A percentile compares a stretch with the other conserved stretches of the same genome.
Evolutionary conservation across 2,888 invertebrate species (phyloP).

Genomic region (Sipha maydis): DNA sequence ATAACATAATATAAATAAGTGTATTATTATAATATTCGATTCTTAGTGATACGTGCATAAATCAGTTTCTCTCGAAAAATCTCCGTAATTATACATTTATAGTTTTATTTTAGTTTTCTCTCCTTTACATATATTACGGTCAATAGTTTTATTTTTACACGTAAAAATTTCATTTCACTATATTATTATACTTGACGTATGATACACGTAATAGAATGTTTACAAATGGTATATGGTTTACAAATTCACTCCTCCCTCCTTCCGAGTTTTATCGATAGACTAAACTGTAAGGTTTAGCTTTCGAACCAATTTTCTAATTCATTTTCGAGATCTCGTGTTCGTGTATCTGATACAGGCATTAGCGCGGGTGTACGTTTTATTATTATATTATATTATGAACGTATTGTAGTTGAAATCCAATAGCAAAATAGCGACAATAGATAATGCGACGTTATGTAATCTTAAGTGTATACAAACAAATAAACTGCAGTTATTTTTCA

Average conservation of each 20-base stretch:
- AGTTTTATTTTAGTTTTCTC: not conserved
- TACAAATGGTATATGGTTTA: not conserved
- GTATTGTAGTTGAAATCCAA: too few species aligned
- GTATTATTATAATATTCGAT: not conserved
- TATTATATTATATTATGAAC: too few species aligned
- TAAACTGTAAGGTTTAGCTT: slow-evolving; percentile 3
- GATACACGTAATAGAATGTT: too few species aligned
- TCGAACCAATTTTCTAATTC: slow-evolving; percentile 16
- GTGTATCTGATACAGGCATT: too few species aligned
- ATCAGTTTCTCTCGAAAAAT: not conserved
- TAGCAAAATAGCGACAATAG: too few species aligned
- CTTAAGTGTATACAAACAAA: too few species aligned
- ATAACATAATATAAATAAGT: not conserved
- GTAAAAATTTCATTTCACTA: not conserved
- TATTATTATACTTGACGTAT: not conserved
- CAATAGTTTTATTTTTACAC: not conserved
- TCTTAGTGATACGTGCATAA: not conserved
- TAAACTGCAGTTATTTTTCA: too few species aligned
- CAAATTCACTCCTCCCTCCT: not conserved
- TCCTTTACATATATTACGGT: not conserved
- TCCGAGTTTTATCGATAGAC: too few species aligned
- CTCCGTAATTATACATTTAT: not conserved
- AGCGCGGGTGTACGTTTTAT: too few species aligned
- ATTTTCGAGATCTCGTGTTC: not conserved
- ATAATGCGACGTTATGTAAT: too few species aligned